Evolutionary conservation across 1,140 invertebrate genomes (phyloP).

Genomic region (Thaumetopoea pityocampa): DNA sequence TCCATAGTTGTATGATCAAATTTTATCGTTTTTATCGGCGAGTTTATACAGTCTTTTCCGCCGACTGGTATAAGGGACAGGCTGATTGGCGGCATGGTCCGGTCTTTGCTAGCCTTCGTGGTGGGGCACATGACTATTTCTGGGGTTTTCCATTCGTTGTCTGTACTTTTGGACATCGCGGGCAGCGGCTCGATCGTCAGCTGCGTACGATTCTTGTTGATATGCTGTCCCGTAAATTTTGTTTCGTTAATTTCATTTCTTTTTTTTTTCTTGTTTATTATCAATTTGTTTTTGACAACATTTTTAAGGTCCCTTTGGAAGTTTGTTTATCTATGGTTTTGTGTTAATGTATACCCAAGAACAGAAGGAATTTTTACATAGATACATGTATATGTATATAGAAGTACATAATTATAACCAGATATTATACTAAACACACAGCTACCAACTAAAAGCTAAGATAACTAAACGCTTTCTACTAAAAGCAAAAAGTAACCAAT

Average conservation of each 20-base stretch:
- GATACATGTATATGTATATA: constrained; percentile 47
- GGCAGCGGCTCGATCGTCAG: constrained; percentile 64
- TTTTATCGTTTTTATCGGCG: constrained; percentile 46
- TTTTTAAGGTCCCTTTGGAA: constrained; percentile 43
- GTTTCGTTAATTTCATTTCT: constrained; percentile 40
- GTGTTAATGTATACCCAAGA: constrained; percentile 38
- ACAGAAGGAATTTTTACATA: constrained; percentile 39
- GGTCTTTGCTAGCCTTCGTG: constrained; percentile 41
- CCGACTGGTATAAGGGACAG: constrained; percentile 66
- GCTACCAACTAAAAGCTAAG: constrained; percentile 57
- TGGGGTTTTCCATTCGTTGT: constrained; percentile 61
- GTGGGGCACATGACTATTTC: constrained; percentile 55
- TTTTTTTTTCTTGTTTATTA: constrained; percentile 50
- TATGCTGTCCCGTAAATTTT: constrained; percentile 64
- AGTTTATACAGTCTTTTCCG: constrained; percentile 43
- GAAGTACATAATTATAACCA: constrained; percentile 33
- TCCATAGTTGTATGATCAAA: constrained; percentile 40
- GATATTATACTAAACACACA: constrained; percentile 49
- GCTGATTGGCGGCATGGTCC: constrained; percentile 66
- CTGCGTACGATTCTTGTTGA: constrained; percentile 69
- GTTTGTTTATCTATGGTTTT: constrained; percentile 21
- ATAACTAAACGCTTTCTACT: constrained; percentile 48
- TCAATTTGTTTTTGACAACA: constrained; percentile 73
- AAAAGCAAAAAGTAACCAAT: constrained; percentile 52
- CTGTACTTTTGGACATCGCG: constrained; percentile 31